Evolutionary conservation across 2,888 invertebrate genomes (phyloP).

Genomic region (Pachliopta kotzebuea): DNA sequence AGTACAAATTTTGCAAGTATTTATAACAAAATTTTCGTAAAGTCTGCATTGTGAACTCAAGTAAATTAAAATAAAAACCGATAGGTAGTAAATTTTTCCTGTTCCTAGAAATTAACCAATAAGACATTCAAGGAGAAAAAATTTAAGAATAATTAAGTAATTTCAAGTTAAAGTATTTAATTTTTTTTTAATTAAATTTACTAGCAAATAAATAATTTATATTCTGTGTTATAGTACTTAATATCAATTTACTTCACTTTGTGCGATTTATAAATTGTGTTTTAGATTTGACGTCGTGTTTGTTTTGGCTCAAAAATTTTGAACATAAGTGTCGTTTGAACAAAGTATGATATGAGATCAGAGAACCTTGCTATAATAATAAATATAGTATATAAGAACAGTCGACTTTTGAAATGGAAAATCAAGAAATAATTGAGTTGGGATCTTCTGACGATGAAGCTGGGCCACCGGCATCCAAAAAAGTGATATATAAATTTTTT

Average conservation of each 20-base stretch:
- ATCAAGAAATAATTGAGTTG: slow-evolving; percentile 69
- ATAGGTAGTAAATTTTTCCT: neutral
- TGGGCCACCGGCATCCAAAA: slow-evolving; percentile 58
- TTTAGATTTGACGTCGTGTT: neutral
- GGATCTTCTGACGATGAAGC: slow-evolving; percentile 72
- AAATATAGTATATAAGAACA: neutral
- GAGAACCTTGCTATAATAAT: neutral
- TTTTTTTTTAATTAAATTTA: no score
- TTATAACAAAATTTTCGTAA: neutral
- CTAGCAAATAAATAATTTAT: neutral
- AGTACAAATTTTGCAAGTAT: neutral
- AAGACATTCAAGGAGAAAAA: neutral
- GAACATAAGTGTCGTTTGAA: neutral
- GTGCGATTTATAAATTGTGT: neutral
- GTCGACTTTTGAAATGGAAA: slow-evolving; percentile 48
- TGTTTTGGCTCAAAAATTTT: neutral
- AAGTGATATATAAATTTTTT: slow-evolving; percentile 46
- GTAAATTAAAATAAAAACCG: no score
- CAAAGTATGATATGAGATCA: slow-evolving; percentile 21
- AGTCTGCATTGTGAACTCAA: no score
- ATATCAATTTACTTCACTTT: neutral
- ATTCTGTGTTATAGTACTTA: neutral
- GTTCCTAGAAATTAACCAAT: neutral
- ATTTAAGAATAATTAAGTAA: no score
- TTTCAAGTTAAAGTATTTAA: neutral